A percentile compares a stretch with the other conserved stretches of the same genome.
These are phyloP conservation scores for Acutogordius australiensis DNA, from an alignment of 2,888 invertebrate genomes.

Conservation along the genomic window DNA sequence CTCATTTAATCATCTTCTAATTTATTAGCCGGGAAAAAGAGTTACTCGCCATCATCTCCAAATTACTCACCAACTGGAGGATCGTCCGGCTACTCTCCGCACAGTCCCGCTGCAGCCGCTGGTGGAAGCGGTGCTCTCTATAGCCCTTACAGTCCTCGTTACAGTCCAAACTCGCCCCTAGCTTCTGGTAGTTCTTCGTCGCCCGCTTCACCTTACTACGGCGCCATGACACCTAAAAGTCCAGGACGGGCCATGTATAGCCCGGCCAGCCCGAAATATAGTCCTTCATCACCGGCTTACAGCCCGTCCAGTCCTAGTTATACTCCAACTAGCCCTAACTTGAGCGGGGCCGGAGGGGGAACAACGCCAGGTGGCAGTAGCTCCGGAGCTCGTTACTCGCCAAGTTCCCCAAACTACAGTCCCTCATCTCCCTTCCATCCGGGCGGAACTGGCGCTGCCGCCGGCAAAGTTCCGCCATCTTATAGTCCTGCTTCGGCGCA, in stretches of 20 bases:
- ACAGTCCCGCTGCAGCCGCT: constrained; percentile 19
- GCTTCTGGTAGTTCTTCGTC: constrained; percentile 22
- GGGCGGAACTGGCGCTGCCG: too few species aligned
- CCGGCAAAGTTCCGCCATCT: too few species aligned
- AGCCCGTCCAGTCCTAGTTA: constrained; percentile 23
- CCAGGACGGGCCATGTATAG: constrained; percentile 22
- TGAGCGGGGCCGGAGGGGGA: constrained; percentile 13
- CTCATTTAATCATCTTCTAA: too few species aligned
- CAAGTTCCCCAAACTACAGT: constrained; percentile 21
- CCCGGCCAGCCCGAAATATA: constrained; percentile 17
- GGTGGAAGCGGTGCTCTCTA: constrained; percentile 18
- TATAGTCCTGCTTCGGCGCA: constrained; percentile 21
- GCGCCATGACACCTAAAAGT: constrained; percentile 19
- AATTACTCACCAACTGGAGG: constrained; percentile 21
- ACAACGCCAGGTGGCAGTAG: constrained; percentile 12
- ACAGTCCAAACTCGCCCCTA: constrained; percentile 21
- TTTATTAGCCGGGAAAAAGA: too few species aligned
- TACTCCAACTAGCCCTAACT: constrained; percentile 20
- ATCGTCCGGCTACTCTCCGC: constrained; percentile 16
- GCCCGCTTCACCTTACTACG: constrained; percentile 21
- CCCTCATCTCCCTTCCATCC: constrained; percentile 22
- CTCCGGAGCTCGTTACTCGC: constrained; percentile 20
- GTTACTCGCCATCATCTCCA: constrained; percentile 17
- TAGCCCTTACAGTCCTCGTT: constrained; percentile 22
- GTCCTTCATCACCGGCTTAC: constrained; percentile 23